Conservation (phyloP, 2,113 vertebrate genomes). For the Castor canadensis region DNA sequence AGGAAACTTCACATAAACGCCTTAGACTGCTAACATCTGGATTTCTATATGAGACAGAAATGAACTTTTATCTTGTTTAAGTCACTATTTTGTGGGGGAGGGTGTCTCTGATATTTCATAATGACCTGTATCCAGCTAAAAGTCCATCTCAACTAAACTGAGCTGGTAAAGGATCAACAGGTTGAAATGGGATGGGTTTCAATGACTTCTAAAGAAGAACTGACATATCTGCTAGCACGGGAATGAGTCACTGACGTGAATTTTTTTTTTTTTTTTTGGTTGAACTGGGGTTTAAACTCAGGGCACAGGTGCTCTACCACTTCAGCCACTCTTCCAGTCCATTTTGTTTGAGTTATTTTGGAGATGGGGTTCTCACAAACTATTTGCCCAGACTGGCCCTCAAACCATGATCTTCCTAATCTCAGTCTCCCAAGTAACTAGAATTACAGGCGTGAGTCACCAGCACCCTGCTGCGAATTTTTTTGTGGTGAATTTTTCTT, state of each 20-base stretch:
- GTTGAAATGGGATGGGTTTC: not conserved
- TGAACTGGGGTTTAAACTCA: too few relatives aligned
- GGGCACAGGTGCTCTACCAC: too few relatives aligned
- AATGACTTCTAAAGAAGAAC: not conserved
- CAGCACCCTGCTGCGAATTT: not conserved
- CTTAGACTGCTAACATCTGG: not conserved
- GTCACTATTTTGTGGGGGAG: not conserved
- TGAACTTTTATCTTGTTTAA: slow-evolving; percentile 5
- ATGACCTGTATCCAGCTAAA: not conserved
- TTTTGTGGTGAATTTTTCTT: not conserved
- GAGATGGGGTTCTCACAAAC: too few relatives aligned
- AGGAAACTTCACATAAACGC: not conserved
- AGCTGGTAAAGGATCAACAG: not conserved
- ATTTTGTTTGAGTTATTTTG: too few relatives aligned
- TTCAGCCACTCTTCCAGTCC: too few relatives aligned
- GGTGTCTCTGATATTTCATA: not conserved
- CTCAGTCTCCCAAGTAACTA: not conserved
- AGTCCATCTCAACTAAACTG: not conserved
- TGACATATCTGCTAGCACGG: not conserved
- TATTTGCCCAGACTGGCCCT: too few relatives aligned
- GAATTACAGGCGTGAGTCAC: not conserved
- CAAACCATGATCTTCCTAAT: too few relatives aligned
- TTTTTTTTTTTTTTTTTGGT: too few relatives aligned
- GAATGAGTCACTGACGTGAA: not conserved
- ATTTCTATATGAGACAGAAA: not conserved